A percentile compares a stretch with the other conserved stretches of the same genome.
Evolutionary conservation across 2,113 vertebrate genomes (phyloP).

Genomic region (Oceanodroma tethys): DNA sequence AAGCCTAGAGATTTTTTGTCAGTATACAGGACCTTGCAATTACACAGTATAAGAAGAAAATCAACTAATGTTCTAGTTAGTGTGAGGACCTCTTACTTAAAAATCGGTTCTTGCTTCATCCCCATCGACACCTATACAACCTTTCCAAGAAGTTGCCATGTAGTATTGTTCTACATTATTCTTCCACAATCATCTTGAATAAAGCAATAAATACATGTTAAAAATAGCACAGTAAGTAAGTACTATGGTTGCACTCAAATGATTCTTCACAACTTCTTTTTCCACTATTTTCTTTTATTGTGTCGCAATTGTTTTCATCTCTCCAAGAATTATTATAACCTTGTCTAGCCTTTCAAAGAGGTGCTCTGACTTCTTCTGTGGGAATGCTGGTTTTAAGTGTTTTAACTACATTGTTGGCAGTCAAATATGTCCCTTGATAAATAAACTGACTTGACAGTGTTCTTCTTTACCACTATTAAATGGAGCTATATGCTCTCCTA

Average conservation of each 20-base stretch:
- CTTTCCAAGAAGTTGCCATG: neutral
- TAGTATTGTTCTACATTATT: neutral
- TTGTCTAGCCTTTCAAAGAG: neutral
- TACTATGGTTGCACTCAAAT: neutral
- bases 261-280: neutral
- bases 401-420: neutral
- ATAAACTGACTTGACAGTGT: neutral
- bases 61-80: neutral
- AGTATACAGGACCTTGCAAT: neutral
- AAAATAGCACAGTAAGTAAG: neutral
- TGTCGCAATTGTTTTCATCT: neutral
- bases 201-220: neutral
- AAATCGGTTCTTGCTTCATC: neutral
- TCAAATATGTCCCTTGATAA: neutral
- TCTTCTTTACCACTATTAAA: neutral
- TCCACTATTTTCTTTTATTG: neutral
- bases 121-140: neutral
- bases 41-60: neutral
- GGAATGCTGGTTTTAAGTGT: neutral
- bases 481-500: neutral
- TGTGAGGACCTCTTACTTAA: neutral
- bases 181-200: neutral
- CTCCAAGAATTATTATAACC: neutral
- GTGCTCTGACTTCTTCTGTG: neutral
- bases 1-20: neutral